These are phyloP conservation scores for Proisotoma minuta DNA, from an alignment of 2,888 invertebrate species.

Conservation along the genomic window DNA sequence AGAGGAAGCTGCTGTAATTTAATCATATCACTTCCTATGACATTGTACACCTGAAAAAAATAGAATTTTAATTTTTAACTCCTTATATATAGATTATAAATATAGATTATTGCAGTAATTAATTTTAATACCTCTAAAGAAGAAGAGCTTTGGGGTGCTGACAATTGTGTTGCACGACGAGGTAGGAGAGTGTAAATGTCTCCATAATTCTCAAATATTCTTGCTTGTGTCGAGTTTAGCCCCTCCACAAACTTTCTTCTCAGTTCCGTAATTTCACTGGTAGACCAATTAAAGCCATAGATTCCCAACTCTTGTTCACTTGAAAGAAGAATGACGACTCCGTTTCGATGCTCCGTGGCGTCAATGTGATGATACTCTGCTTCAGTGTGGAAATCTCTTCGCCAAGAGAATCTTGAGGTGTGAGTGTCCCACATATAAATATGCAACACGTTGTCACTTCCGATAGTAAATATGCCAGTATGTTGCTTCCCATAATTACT, in stretches of 20 bases:
- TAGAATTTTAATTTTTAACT: not conserved
- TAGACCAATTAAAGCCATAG: too few relatives aligned
- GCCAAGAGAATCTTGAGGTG: not conserved
- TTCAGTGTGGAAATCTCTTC: not conserved
- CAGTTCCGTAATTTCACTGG: too few relatives aligned
- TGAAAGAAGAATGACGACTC: not conserved
- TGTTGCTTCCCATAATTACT: not conserved
- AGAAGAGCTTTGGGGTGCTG: not conserved
- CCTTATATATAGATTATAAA: not conserved
- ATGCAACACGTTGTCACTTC: not conserved
- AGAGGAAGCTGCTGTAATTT: conserved; percentile 1
- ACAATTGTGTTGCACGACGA: conserved; percentile 5
- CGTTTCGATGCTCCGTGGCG: not conserved
- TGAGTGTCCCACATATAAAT: not conserved
- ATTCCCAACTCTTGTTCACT: too few relatives aligned
- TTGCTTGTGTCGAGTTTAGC: too few relatives aligned
- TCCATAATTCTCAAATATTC: conserved; percentile 23
- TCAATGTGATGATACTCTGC: not conserved
- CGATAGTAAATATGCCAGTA: not conserved
- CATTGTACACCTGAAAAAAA: not conserved
- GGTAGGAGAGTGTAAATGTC: conserved; percentile 20
- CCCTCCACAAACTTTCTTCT: too few relatives aligned
- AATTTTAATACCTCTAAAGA: conserved; percentile 6
- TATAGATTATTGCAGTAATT: not conserved
- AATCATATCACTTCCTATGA: not conserved